Evolutionary conservation across 2,888 invertebrate species (phyloP).

Genomic region (Dolomedes plantarius): DNA sequence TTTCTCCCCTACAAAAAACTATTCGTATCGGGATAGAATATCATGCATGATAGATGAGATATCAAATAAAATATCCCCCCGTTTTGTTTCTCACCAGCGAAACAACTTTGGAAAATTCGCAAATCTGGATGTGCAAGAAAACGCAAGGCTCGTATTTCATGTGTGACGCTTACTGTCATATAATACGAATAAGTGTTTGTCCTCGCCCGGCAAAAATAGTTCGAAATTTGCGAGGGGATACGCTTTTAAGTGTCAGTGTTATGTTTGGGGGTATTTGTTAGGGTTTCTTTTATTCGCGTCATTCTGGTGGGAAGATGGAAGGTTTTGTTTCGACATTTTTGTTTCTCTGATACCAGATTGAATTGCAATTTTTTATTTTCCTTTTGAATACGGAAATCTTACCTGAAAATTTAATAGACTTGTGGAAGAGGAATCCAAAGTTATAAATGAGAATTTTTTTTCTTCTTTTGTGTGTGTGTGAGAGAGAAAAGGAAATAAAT

Average conservation of each 20-base stretch:
- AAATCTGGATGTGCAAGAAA: constrained; percentile 34
- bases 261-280: constrained; percentile 12
- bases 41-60: constrained; percentile 67
- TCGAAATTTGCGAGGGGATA: constrained; percentile 1
- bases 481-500: no score
- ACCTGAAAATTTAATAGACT: no score
- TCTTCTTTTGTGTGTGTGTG: no score
- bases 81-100: constrained; percentile 39
- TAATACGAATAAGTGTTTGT: constrained; percentile 62
- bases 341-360: no score
- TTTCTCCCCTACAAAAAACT: background rate
- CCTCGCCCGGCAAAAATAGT: constrained; percentile 28
- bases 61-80: constrained; percentile 67
- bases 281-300: no score
- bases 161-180: constrained; percentile 60
- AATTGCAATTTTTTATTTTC: no score
- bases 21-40: constrained; percentile 31
- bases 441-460: no score
- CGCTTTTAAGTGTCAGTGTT: background rate
- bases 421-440: no score
- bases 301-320: no score
- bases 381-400: no score
- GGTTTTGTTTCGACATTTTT: no score
- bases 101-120: constrained; percentile 56
- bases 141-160: constrained; percentile 57